phyloP scores from a whole-genome alignment of 2,888 invertebrate genomes.

The Stenodera caucasica region DNA sequence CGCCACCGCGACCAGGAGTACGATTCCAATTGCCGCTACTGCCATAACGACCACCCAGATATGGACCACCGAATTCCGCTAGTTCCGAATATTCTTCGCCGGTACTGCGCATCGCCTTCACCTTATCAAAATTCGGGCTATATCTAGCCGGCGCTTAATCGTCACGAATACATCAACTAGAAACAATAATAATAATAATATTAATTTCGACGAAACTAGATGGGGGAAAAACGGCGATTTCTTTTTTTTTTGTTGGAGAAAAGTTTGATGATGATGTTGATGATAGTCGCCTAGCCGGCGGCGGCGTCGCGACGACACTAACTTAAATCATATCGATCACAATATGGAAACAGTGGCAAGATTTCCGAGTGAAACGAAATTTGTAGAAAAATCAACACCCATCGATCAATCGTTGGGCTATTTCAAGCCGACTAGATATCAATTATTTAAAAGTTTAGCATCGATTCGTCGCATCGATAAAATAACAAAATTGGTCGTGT shows the following conservation, averaged over 20 bases:
- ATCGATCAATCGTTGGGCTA: too few relatives aligned
- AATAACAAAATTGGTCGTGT: too few relatives aligned
- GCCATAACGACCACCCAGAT: slow-evolving; percentile 44
- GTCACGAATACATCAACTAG: slow-evolving; percentile 53
- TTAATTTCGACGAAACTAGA: not conserved
- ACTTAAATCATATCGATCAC: slow-evolving; percentile 24
- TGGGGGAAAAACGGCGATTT: too few relatives aligned
- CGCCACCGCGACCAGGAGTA: slow-evolving; percentile 62
- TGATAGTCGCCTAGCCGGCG: slow-evolving; percentile 4
- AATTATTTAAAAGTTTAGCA: too few relatives aligned
- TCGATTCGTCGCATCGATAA: too few relatives aligned
- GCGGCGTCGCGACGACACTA: slow-evolving; percentile 17
- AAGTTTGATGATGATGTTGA: not conserved
- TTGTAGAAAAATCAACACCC: too few relatives aligned
- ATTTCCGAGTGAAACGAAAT: not conserved
- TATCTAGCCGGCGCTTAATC: slow-evolving; percentile 46
- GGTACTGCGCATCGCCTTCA: slow-evolving; percentile 49
- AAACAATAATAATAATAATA: slow-evolving; percentile 31
- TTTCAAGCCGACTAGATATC: too few relatives aligned
- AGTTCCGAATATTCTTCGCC: slow-evolving; percentile 55
- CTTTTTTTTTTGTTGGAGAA: not conserved
- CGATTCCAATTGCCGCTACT: slow-evolving; percentile 46
- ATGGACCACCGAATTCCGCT: slow-evolving; percentile 54
- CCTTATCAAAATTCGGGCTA: slow-evolving; percentile 7
- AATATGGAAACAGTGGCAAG: not conserved